Base-by-base conservation (phyloP, 2,888 invertebrate genomes). In the Prenolepis imparis region DNA sequence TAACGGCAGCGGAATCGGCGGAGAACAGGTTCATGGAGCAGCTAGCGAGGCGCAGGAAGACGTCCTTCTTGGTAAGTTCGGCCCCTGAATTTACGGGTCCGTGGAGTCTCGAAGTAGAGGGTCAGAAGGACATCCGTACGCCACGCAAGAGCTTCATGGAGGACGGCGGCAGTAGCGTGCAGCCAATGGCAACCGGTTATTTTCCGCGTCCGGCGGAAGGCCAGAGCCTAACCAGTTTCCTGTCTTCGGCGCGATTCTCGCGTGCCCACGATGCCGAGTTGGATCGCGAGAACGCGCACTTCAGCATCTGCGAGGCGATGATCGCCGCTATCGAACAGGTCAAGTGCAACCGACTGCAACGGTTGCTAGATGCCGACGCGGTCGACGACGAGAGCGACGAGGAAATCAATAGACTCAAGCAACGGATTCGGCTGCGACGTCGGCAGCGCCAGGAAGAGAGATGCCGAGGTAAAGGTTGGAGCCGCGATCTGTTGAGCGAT, bases 261-360 rank as follows among this genome's bases (percentile, higher is more conserved):
- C 96, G 96, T 85, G 95, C 96, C 28, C 72, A 80, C 32, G 97
- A 97, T 91, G 98, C 97, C 0, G 97, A 97, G 92, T 95, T 98
- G 83, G 98, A 98, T 91, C 95, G 98, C 92, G 98, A 98, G 95
- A 98, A 98, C 95, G 98, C 98, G 0, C 98, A 98, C 95, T 98
- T 98, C 94, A 97, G 96, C 91, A 97, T 98, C 86, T 97, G 97
- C 2, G 98, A 98, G 94, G 97, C 97, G 0, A 96, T 98, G 92
- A 98, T 98, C 86, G 96, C 97, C 11, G 98, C 97, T 18, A 97
- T 98, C 87, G 98, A 98, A 92, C 96, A 97, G 92, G 95, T 95
- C 11, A 96, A 96, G 92, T 97, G 96, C 93, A 96, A 96, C 70
- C 95, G 95, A 63, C 12, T 59, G 44, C 95, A 95, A 86, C 94